Evolutionary conservation across 2,888 invertebrate species (phyloP).

Genomic region (Andrena minutula): DNA sequence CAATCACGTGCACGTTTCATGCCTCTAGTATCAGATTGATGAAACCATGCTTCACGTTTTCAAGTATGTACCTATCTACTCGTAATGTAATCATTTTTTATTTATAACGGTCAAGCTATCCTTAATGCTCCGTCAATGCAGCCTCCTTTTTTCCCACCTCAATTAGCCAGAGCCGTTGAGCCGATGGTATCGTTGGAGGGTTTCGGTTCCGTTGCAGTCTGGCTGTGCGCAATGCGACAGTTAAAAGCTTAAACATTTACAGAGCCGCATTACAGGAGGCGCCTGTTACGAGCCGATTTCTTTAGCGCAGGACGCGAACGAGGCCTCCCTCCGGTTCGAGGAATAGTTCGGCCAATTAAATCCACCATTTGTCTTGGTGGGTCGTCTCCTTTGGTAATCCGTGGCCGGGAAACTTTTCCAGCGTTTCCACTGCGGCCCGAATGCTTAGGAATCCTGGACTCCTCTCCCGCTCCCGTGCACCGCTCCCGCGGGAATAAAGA

Average conservation of each 20-base stretch:
- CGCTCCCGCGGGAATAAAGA: slow-evolving; percentile 71
- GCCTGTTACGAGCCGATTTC: not conserved
- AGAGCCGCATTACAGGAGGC: not conserved
- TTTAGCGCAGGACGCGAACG: not conserved
- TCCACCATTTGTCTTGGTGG: slow-evolving; percentile 64
- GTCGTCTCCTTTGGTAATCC: slow-evolving; percentile 51
- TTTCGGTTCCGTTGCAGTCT: not conserved
- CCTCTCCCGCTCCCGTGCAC: slow-evolving; percentile 21
- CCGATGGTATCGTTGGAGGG: not conserved
- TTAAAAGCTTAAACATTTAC: slow-evolving; percentile 1
- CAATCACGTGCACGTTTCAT: too few species aligned
- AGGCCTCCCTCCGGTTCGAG: slow-evolving; percentile 37
- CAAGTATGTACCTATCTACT: too few species aligned
- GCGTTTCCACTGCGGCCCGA: slow-evolving; percentile 18
- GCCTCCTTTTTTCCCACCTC: not conserved
- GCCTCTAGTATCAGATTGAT: too few species aligned
- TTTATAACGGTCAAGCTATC: not conserved
- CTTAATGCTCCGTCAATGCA: not conserved
- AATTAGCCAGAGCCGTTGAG: slow-evolving; percentile 1
- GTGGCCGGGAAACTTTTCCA: slow-evolving; percentile 56
- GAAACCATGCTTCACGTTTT: too few species aligned
- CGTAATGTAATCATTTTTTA: not conserved
- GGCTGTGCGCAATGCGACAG: slow-evolving; percentile 43
- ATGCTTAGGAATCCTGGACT: slow-evolving; percentile 28
- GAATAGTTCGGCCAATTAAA: slow-evolving; percentile 68